Percentiles rank a stretch among this genome's conserved stretches.
Conservation (phyloP, 2,888 invertebrate genomes). For the Steinernema scapterisci region DNA sequence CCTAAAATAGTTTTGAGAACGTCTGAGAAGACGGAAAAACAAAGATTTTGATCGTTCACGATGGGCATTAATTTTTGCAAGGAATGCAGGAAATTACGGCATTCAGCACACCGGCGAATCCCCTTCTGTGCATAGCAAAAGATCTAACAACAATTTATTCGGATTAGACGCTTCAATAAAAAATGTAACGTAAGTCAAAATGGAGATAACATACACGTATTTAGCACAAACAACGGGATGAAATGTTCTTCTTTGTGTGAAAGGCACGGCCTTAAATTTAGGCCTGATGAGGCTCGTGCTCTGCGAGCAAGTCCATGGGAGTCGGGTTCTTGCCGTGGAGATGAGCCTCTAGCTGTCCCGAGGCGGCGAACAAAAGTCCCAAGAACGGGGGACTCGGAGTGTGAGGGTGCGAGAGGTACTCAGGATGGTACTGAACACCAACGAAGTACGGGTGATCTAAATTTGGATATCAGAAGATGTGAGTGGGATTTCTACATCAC, state of each 20-base stretch:
- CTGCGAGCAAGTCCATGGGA: slow-evolving; percentile 17
- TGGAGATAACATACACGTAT: slow-evolving; percentile 28
- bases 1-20: no score
- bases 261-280: neutral
- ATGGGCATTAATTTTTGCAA: no score
- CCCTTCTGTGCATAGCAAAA: no score
- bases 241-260: neutral
- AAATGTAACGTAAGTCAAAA: neutral
- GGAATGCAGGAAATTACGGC: no score
- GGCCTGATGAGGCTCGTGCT: neutral
- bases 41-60: no score
- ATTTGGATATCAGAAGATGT: slow-evolving; percentile 24
- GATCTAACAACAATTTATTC: no score
- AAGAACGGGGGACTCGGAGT: slow-evolving; percentile 86
- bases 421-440: slow-evolving; percentile 94
- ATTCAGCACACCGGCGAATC: no score
- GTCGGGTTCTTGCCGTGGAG: slow-evolving; percentile 40
- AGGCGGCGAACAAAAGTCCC: slow-evolving; percentile 86
- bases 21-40: no score
- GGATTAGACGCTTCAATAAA: neutral
- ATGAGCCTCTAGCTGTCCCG: slow-evolving; percentile 77
- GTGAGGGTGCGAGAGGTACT: slow-evolving; percentile 78
- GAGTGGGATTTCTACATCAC: neutral
- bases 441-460: slow-evolving; percentile 85
- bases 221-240: neutral